phyloP scores from a whole-genome alignment of 2,113 vertebrate species.

The Choloepus hoffmanni region DNA sequence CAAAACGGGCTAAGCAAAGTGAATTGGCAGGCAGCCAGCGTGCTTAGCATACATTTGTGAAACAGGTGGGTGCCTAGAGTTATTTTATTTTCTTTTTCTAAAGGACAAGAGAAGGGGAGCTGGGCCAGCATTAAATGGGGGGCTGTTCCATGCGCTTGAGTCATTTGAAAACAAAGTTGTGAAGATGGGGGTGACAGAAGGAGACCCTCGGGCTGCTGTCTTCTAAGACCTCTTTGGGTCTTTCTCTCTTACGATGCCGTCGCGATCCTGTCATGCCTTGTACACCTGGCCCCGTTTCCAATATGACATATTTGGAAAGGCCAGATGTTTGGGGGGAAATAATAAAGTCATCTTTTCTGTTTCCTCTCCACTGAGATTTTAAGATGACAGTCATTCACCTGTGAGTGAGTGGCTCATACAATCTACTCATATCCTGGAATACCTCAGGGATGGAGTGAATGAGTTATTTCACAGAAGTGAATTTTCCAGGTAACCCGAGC shows the following conservation, averaged over 20 bases:
- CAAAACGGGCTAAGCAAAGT: neutral
- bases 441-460: conserved; percentile 35
- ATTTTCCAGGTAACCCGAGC: conserved; percentile 59
- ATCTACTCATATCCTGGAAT: conserved; percentile 22
- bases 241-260: neutral
- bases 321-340: conserved; percentile 58
- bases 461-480: conserved; percentile 62
- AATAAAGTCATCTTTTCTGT: conserved; percentile 64
- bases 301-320: conserved; percentile 30
- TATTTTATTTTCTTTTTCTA: neutral
- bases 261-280: neutral
- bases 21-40: neutral
- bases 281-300: neutral
- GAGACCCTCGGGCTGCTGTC: rapidly evolving
- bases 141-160: neutral
- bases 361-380: conserved; percentile 53
- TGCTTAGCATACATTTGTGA: neutral
- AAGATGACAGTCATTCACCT: conserved; percentile 59
- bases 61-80: neutral
- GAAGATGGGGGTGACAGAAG: neutral
- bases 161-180: neutral
- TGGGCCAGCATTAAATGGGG: neutral
- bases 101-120: neutral
- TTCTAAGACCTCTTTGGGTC: neutral
- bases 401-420: conserved; percentile 44